These are phyloP conservation scores for Embidobia sp. DNA, from an alignment of 2,888 invertebrate species.

Conservation along the genomic window DNA sequence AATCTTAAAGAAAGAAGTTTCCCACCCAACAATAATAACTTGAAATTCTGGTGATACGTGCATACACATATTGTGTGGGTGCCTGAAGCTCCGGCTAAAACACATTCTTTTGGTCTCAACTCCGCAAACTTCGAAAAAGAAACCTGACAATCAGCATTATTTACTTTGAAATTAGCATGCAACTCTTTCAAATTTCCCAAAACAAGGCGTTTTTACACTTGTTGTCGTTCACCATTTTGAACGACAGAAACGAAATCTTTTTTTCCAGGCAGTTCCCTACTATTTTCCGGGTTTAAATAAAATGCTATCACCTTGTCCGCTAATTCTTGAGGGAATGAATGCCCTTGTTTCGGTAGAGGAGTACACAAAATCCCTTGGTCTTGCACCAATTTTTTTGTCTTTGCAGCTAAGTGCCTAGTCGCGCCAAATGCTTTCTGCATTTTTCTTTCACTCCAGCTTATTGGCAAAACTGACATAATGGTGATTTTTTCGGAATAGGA, in stretches of 20 bases:
- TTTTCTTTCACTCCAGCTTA: conserved; percentile 15
- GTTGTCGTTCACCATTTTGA: conserved; percentile 17
- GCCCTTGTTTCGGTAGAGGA: conserved; percentile 12
- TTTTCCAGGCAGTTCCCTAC: conserved; percentile 29
- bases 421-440: conserved; percentile 2
- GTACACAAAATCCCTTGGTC: conserved; percentile 22
- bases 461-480: conserved; percentile 6
- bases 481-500: conserved; percentile 12
- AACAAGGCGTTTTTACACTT: conserved; percentile 28
- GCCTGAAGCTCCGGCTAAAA: no score
- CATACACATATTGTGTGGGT: conserved; percentile 42
- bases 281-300: conserved; percentile 12
- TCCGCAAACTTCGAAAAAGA: conserved; percentile 27
- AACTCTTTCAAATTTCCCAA: no score
- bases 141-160: no score
- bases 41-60: conserved; percentile 31
- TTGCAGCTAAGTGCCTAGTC: conserved; percentile 1
- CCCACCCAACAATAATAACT: conserved; percentile 2
- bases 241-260: conserved; percentile 24
- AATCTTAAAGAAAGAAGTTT: conserved; percentile 10
- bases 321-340: neutral
- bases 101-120: conserved; percentile 13
- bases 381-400: conserved; percentile 10
- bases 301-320: conserved; percentile 4
- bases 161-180: no score